Conservation (phyloP, 2,797 vertebrate genomes). For the Sebastes steindachneri region DNA sequence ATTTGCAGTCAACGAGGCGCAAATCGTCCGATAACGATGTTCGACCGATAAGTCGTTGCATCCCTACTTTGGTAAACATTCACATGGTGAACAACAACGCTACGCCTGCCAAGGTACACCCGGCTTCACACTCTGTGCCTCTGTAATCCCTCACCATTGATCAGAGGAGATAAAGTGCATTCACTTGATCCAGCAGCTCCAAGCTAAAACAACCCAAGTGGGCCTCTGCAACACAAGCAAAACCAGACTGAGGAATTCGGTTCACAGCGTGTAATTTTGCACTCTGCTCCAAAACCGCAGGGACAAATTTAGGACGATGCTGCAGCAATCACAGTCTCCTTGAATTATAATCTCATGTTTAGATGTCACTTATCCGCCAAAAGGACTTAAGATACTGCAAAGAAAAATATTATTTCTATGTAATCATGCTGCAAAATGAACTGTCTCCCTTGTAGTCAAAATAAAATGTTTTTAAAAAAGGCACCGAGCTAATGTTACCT, state of each 20-base stretch:
- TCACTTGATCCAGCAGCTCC: constrained; percentile 32
- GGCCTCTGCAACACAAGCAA: constrained; percentile 56
- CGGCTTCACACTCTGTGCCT: not conserved
- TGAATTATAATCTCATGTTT: constrained; percentile 39
- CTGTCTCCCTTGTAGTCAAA: not conserved
- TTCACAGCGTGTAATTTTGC: constrained; percentile 46
- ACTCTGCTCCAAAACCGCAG: constrained; percentile 21
- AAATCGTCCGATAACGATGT: too few relatives aligned
- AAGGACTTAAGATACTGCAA: not conserved
- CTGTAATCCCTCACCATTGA: constrained; percentile 41
- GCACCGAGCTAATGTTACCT: not conserved
- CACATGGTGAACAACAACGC: not conserved
- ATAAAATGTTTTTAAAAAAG: not conserved
- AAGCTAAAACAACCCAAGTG: constrained; percentile 35
- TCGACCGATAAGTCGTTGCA: not conserved
- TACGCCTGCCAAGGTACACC: not conserved
- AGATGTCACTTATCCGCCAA: constrained; percentile 16
- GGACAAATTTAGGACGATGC: constrained; percentile 22
- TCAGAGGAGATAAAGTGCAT: constrained; percentile 46
- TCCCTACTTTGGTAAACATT: not conserved
- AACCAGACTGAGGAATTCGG: constrained; percentile 56
- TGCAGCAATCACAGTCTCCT: constrained; percentile 32
- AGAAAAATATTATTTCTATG: constrained; percentile 6
- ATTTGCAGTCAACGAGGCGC: too few relatives aligned
- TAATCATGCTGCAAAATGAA: not conserved